Evolutionary conservation across 2,113 vertebrate genomes (phyloP).

Genomic region (Strix uralensis): DNA sequence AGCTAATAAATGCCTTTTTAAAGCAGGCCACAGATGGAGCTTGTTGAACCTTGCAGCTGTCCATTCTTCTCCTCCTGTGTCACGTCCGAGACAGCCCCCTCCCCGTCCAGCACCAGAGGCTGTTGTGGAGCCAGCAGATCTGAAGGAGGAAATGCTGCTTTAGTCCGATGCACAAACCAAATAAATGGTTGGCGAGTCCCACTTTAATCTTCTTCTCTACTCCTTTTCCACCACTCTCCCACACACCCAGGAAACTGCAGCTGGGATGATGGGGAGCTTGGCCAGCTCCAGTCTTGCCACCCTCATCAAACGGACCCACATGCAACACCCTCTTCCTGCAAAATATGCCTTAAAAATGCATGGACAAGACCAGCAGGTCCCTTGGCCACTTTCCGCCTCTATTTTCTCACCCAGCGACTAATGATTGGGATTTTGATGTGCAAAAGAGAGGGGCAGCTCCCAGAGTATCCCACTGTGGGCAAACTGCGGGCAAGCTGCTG

Average conservation of each 20-base stretch:
- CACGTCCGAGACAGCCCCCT: neutral
- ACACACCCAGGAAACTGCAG: neutral
- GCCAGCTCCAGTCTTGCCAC: neutral
- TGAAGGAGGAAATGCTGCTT: conserved; percentile 20
- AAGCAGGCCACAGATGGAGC: conserved; percentile 6
- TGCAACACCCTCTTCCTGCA: neutral
- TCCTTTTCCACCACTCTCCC: neutral
- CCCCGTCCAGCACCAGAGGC: neutral
- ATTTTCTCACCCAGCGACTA: neutral
- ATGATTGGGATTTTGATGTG: neutral
- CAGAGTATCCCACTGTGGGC: neutral
- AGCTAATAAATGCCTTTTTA: conserved; percentile 44
- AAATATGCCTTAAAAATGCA: conserved; percentile 28
- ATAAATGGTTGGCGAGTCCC: neutral
- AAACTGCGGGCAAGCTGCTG: rapidly evolving
- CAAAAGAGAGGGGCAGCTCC: neutral
- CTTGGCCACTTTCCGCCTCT: neutral
- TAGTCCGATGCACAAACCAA: neutral
- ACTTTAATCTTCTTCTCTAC: conserved; percentile 11
- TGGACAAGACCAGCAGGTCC: neutral
- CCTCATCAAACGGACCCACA: neutral
- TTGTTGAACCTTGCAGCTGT: neutral
- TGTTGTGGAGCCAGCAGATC: neutral
- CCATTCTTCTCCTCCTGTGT: neutral
- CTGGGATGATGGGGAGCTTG: neutral